Evolutionary conservation across 2,888 invertebrate species (phyloP).

Genomic region (Alloplasta piceator): DNA sequence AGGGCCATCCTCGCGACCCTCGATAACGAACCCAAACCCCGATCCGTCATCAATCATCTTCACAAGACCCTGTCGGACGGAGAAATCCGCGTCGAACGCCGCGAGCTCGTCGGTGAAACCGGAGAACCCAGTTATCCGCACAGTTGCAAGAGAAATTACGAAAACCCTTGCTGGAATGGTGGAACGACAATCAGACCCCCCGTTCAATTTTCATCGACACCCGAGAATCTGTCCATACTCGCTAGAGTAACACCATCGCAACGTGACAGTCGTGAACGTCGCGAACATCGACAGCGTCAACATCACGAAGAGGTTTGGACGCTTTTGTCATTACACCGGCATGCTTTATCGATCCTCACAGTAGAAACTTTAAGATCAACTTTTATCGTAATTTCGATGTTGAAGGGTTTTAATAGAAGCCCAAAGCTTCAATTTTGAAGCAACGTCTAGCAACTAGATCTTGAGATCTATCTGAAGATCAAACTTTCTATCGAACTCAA

Average conservation of each 20-base stretch:
- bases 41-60: slow-evolving; percentile 84
- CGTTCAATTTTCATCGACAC: slow-evolving; percentile 82
- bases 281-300: slow-evolving; percentile 48
- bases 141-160: slow-evolving; percentile 80
- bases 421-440: no score
- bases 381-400: no score
- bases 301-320: slow-evolving; percentile 78
- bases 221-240: slow-evolving; percentile 80
- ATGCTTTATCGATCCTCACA: no score
- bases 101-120: slow-evolving; percentile 81
- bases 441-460: no score
- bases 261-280: slow-evolving; percentile 70
- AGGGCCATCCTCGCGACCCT: slow-evolving; percentile 71
- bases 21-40: slow-evolving; percentile 77
- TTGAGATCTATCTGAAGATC: no score
- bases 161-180: slow-evolving; percentile 79
- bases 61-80: slow-evolving; percentile 93
- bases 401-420: no score
- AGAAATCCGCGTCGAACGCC: slow-evolving; percentile 87
- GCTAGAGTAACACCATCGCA: slow-evolving; percentile 75
- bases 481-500: no score
- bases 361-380: no score
- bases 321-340: not conserved
- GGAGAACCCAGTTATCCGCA: slow-evolving; percentile 83
- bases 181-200: slow-evolving; percentile 74